phyloP scores from a whole-genome alignment of 2,113 vertebrate genomes.

The Syngnathoides biaculeatus region DNA sequence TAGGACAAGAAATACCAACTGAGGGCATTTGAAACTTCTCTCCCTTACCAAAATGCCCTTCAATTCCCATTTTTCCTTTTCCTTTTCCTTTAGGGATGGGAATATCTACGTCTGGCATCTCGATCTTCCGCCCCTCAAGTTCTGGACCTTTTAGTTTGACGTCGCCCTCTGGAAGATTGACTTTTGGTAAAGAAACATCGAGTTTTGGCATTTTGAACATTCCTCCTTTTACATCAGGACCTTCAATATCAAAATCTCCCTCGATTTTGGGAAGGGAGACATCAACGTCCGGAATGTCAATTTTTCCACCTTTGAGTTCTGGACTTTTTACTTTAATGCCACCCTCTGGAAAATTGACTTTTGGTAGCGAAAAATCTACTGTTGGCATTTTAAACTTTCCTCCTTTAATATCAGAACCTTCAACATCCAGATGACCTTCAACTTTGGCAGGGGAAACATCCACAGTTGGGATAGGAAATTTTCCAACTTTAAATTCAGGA shows the following conservation, averaged over 20 bases:
- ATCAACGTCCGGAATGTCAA: not conserved
- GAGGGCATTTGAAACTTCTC: conserved; percentile 19
- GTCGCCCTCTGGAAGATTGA: not conserved
- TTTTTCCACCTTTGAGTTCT: not conserved
- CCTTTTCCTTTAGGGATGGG: conserved; percentile 51
- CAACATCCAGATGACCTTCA: conserved; percentile 13
- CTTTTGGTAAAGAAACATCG: conserved; percentile 47
- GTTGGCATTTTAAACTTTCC: conserved; percentile 41
- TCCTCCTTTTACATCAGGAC: conserved; percentile 33
- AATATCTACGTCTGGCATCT: conserved; percentile 42
- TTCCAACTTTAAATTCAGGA: conserved; percentile 39
- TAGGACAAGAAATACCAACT: not conserved
- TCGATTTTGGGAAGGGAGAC: conserved; percentile 34
- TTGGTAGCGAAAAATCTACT: conserved; percentile 43
- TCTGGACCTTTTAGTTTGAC: not conserved
- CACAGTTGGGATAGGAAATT: conserved; percentile 47
- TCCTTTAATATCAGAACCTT: conserved; percentile 32
- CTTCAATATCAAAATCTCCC: conserved; percentile 13
- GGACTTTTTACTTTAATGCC: conserved; percentile 23
- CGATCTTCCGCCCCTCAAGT: not conserved
- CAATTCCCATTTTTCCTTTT: conserved; percentile 16
- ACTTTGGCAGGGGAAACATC: conserved; percentile 52
- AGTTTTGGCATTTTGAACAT: conserved; percentile 53
- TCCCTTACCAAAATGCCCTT: conserved; percentile 13
- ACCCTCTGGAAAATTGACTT: conserved; percentile 21